phyloP scores from a whole-genome alignment of 2,888 invertebrate species.

The Drosophila imparisetae region DNA sequence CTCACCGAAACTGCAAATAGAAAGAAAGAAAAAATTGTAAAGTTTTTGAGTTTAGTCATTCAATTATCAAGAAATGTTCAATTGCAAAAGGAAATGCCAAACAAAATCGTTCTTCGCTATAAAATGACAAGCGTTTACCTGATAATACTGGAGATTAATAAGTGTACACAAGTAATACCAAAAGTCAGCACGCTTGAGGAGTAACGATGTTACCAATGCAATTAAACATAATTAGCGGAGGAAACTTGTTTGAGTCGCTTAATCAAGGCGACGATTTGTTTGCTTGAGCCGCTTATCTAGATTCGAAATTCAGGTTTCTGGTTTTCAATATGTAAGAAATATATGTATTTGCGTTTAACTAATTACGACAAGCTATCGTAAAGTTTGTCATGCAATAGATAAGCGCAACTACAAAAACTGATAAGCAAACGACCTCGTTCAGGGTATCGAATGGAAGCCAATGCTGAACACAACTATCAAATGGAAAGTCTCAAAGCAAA shows the following conservation, averaged over 20 bases:
- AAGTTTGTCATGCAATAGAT: constrained; percentile 32
- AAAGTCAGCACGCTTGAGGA: neutral
- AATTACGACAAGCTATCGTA: neutral
- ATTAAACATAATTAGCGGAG: constrained; percentile 6
- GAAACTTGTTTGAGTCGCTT: constrained; percentile 31
- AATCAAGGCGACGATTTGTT: constrained; percentile 26
- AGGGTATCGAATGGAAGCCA: constrained; percentile 34
- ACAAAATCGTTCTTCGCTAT: constrained; percentile 1
- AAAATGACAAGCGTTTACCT: neutral
- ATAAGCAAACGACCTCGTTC: constrained; percentile 48
- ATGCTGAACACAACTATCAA: constrained; percentile 15
- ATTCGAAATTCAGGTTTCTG: constrained; percentile 19
- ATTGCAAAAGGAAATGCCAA: constrained; percentile 53
- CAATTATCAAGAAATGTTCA: constrained; percentile 21
- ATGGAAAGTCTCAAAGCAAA: constrained; percentile 4
- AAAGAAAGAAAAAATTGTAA: constrained; percentile 27
- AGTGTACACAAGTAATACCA: neutral
- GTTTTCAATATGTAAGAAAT: constrained; percentile 1
- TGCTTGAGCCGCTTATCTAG: constrained; percentile 33
- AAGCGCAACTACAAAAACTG: constrained; percentile 30
- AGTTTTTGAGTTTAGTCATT: constrained; percentile 29
- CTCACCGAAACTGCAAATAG: constrained; percentile 73
- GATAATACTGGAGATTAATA: neutral
- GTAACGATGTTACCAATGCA: constrained; percentile 6
- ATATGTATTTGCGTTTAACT: constrained; percentile 23